A percentile compares a stretch with the other conserved stretches of the same genome.
Evolutionary conservation across 2,888 invertebrate genomes (phyloP).

Genomic region (Xylophagus ater): DNA sequence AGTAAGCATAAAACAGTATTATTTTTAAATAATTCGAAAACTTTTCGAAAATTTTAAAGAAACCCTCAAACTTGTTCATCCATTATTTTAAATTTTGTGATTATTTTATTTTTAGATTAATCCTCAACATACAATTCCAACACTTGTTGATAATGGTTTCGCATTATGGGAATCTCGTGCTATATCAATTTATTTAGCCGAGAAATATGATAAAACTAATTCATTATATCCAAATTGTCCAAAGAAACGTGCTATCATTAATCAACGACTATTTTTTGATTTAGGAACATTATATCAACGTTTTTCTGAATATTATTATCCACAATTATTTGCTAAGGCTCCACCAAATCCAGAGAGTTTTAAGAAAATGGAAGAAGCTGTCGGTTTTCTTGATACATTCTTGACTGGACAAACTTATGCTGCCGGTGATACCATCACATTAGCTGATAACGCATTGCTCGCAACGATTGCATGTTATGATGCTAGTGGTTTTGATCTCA

Average conservation of each 20-base stretch:
- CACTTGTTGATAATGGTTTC: slow-evolving; percentile 72
- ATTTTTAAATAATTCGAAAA: background rate
- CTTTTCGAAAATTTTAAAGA: background rate
- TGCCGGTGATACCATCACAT: slow-evolving; percentile 60
- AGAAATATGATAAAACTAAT: slow-evolving; percentile 69
- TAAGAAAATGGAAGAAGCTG: slow-evolving; percentile 55
- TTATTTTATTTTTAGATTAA: slow-evolving; percentile 47
- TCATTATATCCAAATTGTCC: slow-evolving; percentile 64
- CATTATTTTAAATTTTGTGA: background rate
- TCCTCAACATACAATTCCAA: slow-evolving; percentile 77
- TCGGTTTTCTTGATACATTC: slow-evolving; percentile 59
- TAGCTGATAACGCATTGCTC: slow-evolving; percentile 64
- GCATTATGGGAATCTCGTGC: slow-evolving; percentile 75
- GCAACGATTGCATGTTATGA: slow-evolving; percentile 60
- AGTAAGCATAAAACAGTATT: slow-evolving; percentile 32
- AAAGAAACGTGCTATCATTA: slow-evolving; percentile 61
- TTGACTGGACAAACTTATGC: slow-evolving; percentile 57
- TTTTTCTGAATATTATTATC: slow-evolving; percentile 58
- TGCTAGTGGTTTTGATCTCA: slow-evolving; percentile 53
- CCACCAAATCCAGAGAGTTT: slow-evolving; percentile 55
- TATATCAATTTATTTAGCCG: slow-evolving; percentile 66
- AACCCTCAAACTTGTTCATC: background rate
- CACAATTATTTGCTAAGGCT: slow-evolving; percentile 49
- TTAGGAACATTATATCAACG: slow-evolving; percentile 60
- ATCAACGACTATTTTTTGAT: slow-evolving; percentile 72